Conservation (phyloP, 2,888 invertebrate genomes). For the Pyrochroa serraticornis region DNA sequence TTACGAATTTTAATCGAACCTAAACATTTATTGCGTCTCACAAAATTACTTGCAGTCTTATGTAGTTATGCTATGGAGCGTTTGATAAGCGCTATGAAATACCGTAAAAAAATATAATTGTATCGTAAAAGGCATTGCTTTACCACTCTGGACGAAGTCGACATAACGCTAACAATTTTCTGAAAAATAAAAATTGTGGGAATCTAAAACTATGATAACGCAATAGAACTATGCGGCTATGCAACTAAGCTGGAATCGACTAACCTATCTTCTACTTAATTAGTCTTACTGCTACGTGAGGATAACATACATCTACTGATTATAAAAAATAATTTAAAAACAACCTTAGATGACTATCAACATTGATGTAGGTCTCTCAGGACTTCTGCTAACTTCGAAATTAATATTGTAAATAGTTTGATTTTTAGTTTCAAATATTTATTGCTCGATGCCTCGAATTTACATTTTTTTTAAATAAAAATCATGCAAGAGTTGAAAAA, state of each 20-base stretch:
- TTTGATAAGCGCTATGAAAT: conserved; percentile 19
- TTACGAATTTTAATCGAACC: too few species aligned
- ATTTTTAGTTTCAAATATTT: conserved; percentile 33
- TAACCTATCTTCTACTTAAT: conserved; percentile 16
- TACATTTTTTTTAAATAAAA: conserved; percentile 5
- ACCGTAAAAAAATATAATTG: conserved; percentile 13
- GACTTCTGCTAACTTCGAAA: conserved; percentile 9
- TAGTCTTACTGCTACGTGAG: conserved; percentile 28
- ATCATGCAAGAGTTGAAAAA: conserved; percentile 10
- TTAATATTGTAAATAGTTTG: conserved; percentile 15
- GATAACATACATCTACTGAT: conserved; percentile 31
- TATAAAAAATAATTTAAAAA: conserved; percentile 50
- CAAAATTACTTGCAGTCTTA: conserved; percentile 36
- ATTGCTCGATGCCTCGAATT: conserved; percentile 27
- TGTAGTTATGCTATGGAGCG: conserved; percentile 21
- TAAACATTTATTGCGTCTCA: conserved; percentile 12
- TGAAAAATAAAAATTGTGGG: conserved; percentile 8
- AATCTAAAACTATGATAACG: conserved; percentile 9
- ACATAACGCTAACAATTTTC: neutral
- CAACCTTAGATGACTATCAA: conserved; percentile 46
- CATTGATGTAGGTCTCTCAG: conserved; percentile 30
- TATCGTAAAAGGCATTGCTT: conserved; percentile 10
- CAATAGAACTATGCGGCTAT: conserved; percentile 18
- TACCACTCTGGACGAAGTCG: conserved; percentile 15
- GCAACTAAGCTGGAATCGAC: conserved; percentile 19